A percentile compares a stretch with the other conserved stretches of the same genome.
These are phyloP conservation scores for Spea hammondii DNA, from an alignment of 2,797 vertebrate species.

Conservation along the genomic window DNA sequence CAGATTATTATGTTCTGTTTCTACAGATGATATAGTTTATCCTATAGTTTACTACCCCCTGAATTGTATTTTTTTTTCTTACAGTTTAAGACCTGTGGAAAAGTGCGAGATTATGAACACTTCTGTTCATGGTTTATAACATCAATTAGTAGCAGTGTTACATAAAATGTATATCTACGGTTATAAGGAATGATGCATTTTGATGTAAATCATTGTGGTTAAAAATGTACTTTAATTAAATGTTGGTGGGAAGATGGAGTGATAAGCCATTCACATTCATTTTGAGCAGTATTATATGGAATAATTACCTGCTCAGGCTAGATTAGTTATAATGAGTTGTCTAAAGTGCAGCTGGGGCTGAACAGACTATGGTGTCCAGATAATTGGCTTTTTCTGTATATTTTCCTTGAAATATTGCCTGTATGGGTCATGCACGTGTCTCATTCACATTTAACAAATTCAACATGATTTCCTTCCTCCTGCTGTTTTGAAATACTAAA, in stretches of 20 bases:
- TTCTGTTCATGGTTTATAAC: constrained; percentile 10
- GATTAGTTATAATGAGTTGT: constrained; percentile 52
- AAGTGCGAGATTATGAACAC: neutral
- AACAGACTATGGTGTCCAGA: constrained; percentile 48
- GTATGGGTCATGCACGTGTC: constrained; percentile 59
- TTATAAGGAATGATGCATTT: constrained; percentile 13
- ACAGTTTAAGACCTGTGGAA: neutral
- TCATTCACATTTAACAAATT: constrained; percentile 52
- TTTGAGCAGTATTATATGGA: constrained; percentile 42
- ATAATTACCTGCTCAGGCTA: constrained; percentile 40
- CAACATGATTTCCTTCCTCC: constrained; percentile 57
- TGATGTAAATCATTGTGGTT: constrained; percentile 3
- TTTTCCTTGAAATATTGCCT: constrained; percentile 56
- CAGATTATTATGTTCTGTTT: no score
- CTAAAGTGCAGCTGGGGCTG: constrained; percentile 52
- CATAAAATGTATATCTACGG: constrained; percentile 6
- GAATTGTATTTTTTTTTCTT: no score
- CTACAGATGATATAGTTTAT: no score
- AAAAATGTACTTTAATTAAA: constrained; percentile 46
- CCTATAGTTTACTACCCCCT: no score
- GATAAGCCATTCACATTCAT: constrained; percentile 20
- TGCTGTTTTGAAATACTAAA: constrained; percentile 50
- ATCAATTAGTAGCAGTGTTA: constrained; percentile 1
- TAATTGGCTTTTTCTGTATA: constrained; percentile 60
- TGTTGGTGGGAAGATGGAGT: constrained; percentile 30